Conservation (phyloP, 1,140 invertebrate species). For the Aphelenchoides besseyi region DNA sequence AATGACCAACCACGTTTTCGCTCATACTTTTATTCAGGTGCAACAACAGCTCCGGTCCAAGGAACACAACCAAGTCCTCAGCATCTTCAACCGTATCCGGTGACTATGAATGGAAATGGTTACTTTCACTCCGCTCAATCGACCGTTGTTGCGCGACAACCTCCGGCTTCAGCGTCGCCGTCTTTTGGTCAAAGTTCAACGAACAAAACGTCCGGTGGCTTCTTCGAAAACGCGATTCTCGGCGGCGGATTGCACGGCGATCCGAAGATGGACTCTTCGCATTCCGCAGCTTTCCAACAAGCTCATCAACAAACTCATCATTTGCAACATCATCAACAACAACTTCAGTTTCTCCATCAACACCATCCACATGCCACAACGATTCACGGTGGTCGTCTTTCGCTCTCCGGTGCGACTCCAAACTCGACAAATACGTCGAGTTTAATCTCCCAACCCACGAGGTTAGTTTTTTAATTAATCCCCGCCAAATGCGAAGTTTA, state of each 20-base stretch:
- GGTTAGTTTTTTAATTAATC: constrained; percentile 18
- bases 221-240: neutral
- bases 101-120: neutral
- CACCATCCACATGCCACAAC: constrained; percentile 21
- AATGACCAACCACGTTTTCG: too few species aligned
- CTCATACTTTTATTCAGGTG: neutral
- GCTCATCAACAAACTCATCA: neutral
- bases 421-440: constrained; percentile 22
- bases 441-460: constrained; percentile 33
- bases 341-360: constrained; percentile 18
- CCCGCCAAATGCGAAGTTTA: neutral
- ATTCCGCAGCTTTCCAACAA: neutral
- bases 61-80: neutral
- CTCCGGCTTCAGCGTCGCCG: neutral
- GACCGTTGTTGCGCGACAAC: neutral
- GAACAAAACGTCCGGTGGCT: constrained; percentile 3
- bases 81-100: neutral
- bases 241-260: neutral
- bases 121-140: neutral
- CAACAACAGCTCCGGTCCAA: constrained; percentile 6
- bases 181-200: constrained; percentile 3
- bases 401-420: constrained; percentile 29
- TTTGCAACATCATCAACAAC: constrained; percentile 10
- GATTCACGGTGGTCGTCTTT: constrained; percentile 28
- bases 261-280: too few species aligned